Evolutionary conservation across 1,140 invertebrate genomes (phyloP).

Genomic region (Carposina sasakii): DNA sequence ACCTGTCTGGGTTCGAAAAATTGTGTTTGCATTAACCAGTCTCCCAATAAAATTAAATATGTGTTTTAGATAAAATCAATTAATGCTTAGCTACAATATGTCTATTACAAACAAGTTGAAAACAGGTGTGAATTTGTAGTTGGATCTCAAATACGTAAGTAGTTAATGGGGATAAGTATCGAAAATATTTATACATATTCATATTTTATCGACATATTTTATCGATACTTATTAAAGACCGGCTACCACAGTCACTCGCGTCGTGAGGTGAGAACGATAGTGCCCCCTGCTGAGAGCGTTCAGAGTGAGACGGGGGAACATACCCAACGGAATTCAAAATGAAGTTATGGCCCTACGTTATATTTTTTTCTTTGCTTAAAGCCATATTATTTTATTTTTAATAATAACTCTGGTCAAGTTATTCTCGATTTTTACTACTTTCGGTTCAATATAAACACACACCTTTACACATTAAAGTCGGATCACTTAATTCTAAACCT

Average conservation of each 20-base stretch:
- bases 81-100: too few species aligned
- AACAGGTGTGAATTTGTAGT: too few species aligned
- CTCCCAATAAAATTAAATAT: too few species aligned
- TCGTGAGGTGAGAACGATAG: slow-evolving; percentile 71
- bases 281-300: slow-evolving; percentile 62
- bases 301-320: slow-evolving; percentile 61
- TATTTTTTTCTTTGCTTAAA: slow-evolving; percentile 53
- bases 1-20: too few species aligned
- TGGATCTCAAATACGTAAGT: too few species aligned
- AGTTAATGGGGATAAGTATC: slow-evolving; percentile 47
- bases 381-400: slow-evolving; percentile 55
- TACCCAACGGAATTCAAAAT: slow-evolving; percentile 63
- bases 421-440: slow-evolving; percentile 25
- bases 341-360: slow-evolving; percentile 62
- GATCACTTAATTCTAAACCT: neutral
- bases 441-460: slow-evolving; percentile 6
- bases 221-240: slow-evolving; percentile 70
- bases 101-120: too few species aligned
- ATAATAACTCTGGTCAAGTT: slow-evolving; percentile 39
- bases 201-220: slow-evolving; percentile 68
- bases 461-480: neutral
- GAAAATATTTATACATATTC: slow-evolving; percentile 67
- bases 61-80: too few species aligned
- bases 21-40: too few species aligned
- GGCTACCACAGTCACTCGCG: slow-evolving; percentile 69